phyloP scores from a whole-genome alignment of 2,797 vertebrate genomes.

The Rhyacichthys aspro region DNA sequence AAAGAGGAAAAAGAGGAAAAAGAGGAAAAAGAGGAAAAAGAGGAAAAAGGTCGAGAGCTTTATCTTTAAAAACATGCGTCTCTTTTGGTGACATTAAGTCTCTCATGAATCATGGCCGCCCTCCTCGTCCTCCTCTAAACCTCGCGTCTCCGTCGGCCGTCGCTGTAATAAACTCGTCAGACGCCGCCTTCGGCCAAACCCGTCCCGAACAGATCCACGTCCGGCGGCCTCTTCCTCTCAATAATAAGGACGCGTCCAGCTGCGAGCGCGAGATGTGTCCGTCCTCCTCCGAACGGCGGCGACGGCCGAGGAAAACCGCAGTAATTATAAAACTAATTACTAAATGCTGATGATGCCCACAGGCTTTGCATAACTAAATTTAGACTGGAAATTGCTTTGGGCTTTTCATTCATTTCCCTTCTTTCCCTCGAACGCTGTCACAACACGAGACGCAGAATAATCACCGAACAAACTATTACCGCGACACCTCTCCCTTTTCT shows the following conservation, averaged over 20 bases:
- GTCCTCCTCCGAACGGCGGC: conserved; percentile 96
- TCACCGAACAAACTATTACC: conserved; percentile 83
- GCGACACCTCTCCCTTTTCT: conserved; percentile 18
- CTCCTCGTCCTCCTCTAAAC: too few relatives aligned
- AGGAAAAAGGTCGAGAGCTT: too few relatives aligned
- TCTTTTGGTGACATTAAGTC: too few relatives aligned
- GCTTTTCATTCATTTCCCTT: conserved; percentile 29
- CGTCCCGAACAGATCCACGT: too few relatives aligned
- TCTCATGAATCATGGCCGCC: too few relatives aligned
- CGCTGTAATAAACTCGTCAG: too few relatives aligned
- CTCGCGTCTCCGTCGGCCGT: too few relatives aligned
- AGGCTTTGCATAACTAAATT: conserved; percentile 99
- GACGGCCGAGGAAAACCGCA: conserved; percentile 87
- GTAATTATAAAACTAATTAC: conserved; percentile 99
- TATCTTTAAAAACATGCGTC: too few relatives aligned
- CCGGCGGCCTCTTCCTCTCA: too few relatives aligned
- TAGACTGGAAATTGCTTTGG: conserved; percentile 99
- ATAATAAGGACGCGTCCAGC: conserved; percentile 69
- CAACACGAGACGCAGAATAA: conserved; percentile 62
- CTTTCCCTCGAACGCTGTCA: conserved; percentile 41
- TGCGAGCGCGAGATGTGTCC: conserved; percentile 95
- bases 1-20: too few relatives aligned
- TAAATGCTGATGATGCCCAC: conserved; percentile 99
- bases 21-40: too few relatives aligned
- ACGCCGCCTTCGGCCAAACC: too few relatives aligned